phyloP scores from a whole-genome alignment of 1,140 invertebrate genomes.

The Meloidogyne chitwoodi region DNA sequence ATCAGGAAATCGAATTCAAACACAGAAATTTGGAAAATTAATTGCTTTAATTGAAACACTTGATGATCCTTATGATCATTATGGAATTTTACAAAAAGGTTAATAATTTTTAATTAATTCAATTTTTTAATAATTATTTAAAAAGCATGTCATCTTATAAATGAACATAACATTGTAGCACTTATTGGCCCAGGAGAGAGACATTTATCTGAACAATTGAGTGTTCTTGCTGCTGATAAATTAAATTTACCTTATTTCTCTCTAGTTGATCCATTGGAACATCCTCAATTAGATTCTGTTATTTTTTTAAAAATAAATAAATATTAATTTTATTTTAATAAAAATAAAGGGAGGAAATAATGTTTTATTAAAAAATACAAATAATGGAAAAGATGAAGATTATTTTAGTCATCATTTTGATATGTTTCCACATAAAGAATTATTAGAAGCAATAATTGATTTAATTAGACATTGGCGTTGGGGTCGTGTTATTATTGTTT shows the following conservation, averaged over 20 bases:
- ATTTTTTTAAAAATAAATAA: conserved; percentile 1
- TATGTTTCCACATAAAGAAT: conserved; percentile 54
- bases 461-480: conserved; percentile 57
- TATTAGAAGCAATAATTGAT: conserved; percentile 54
- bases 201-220: conserved; percentile 43
- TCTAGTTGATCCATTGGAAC: conserved; percentile 40
- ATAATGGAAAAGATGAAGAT: neutral
- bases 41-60: conserved; percentile 27
- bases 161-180: conserved; percentile 46
- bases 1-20: neutral
- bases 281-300: conserved; percentile 2
- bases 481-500: conserved; percentile 54
- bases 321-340: neutral
- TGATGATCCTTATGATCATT: conserved; percentile 38
- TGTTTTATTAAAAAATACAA: neutral
- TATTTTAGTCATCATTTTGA: conserved; percentile 11
- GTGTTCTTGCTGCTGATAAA: conserved; percentile 28
- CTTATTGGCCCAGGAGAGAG: conserved; percentile 48
- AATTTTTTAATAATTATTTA: neutral
- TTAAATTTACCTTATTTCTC: conserved; percentile 52
- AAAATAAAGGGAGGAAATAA: conserved; percentile 2
- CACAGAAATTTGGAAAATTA: conserved; percentile 7
- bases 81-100: conserved; percentile 41
- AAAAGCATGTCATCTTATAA: conserved; percentile 50
- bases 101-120: no score